Conservation (phyloP, 2,797 vertebrate genomes). For the Lemur catta region DNA sequence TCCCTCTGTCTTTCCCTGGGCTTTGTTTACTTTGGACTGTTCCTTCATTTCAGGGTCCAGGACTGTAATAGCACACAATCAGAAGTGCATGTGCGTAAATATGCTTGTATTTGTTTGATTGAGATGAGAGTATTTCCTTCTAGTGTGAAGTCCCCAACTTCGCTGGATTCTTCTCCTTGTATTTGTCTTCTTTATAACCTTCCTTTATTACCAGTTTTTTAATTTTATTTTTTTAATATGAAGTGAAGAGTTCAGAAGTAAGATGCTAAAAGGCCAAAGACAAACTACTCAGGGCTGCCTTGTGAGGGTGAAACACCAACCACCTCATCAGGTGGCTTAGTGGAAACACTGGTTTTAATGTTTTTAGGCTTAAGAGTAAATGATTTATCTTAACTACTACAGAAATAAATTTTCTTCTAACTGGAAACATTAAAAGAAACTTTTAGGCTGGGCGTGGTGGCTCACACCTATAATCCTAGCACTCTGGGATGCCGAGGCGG, state of each 20-base stretch:
- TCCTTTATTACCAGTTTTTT: background rate
- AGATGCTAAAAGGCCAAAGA: background rate
- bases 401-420: slow-evolving; percentile 14
- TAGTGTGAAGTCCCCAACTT: background rate
- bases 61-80: background rate
- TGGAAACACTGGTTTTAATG: background rate
- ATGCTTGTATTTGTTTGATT: background rate
- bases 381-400: background rate
- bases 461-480: no score
- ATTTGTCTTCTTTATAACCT: background rate
- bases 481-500: no score
- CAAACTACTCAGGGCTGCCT: background rate
- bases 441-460: background rate
- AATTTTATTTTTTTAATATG: background rate
- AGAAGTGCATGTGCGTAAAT: background rate
- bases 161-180: background rate
- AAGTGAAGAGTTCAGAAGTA: background rate
- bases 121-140: background rate
- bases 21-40: background rate
- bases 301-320: background rate
- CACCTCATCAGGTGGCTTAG: background rate
- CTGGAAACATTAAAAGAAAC: background rate
- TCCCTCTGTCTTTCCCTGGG: background rate
- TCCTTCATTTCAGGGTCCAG: background rate
- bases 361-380: background rate